Conservation (phyloP, 2,888 invertebrate genomes). For the Magallana nippona region DNA sequence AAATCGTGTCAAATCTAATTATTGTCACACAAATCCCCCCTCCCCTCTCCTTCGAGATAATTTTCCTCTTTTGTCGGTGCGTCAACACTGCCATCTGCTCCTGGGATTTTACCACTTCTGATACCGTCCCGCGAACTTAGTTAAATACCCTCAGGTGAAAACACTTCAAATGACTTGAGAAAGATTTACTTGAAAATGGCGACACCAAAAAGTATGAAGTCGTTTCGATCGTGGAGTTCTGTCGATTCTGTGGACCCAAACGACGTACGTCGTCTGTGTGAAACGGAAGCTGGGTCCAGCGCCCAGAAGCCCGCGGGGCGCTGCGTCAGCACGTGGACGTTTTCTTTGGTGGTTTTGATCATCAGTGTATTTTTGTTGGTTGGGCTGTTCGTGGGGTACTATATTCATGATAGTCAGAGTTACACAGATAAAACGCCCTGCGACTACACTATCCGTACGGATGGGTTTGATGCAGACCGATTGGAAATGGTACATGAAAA, state of each 20-base stretch:
- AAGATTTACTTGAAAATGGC: constrained; percentile 58
- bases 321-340: constrained; percentile 62
- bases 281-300: constrained; percentile 44
- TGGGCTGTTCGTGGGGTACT: constrained; percentile 69
- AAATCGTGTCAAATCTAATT: constrained; percentile 3
- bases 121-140: constrained; percentile 36
- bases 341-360: constrained; percentile 61
- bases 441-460: constrained; percentile 48
- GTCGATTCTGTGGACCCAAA: constrained; percentile 59
- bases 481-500: constrained; percentile 65
- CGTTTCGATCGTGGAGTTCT: constrained; percentile 61
- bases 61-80: background rate
- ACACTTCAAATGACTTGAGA: constrained; percentile 41
- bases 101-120: constrained; percentile 17
- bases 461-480: constrained; percentile 55
- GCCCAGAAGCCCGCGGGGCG: constrained; percentile 51
- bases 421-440: constrained; percentile 43
- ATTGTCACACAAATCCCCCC: background rate
- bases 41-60: too few species aligned
- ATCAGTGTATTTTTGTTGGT: constrained; percentile 66
- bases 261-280: constrained; percentile 59
- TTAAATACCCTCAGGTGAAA: constrained; percentile 49
- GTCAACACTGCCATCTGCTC: constrained; percentile 1
- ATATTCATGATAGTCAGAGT: constrained; percentile 64
- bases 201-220: constrained; percentile 55